Base-by-base conservation (phyloP, 2,797 vertebrate species). In the Esox masquinongy region DNA sequence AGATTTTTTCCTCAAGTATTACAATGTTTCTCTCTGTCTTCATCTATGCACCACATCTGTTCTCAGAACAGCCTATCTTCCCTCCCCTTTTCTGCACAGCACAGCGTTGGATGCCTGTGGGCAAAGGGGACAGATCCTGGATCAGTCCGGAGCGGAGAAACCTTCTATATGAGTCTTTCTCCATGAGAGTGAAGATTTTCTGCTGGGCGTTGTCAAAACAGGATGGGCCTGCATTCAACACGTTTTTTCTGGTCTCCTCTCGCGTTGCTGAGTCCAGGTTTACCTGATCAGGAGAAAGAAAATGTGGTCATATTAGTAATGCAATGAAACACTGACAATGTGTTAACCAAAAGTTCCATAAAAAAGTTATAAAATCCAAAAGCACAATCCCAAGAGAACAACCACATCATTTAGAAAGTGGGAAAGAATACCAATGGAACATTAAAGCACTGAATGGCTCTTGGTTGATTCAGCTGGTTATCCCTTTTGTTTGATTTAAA, bases 151-250 rank as follows among this genome's bases (percentile, higher is more conserved):
- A 98, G 78, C 93, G 94, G 73, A 98, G 95, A 84, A 99, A 98
- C 17, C 96, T 95, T 72, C 94, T 94, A 84, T 98, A 98, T 0
- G 97, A 97, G 93, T 98, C 97, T 82, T 97, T 98, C 85, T 97
- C 96, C 97, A 98, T 98, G 77, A 98, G 88, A 7, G 85, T 93
- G 87, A 96, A 96, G 84, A 98, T 97, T 91, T 94, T 96, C 84
- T 88, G 95, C 91, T 99, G 97, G 6, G 97, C 96, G 34, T 95
- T 93, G 0, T 95, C 92, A 14, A 98, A 99, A 85, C 95, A 96
- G 7, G 88, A 89, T 1, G 83, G 83, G 0, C 93, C 93, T 56
- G 94, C 92, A 5, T 84, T 90, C 70, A 92, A 82, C 1, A 98
- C 53, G 16, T 95, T 96, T 76, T 90, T 90, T 77, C 89, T 94